These are phyloP conservation scores for Channa maculata DNA, from an alignment of 2,113 vertebrate genomes.

Conservation along the genomic window DNA sequence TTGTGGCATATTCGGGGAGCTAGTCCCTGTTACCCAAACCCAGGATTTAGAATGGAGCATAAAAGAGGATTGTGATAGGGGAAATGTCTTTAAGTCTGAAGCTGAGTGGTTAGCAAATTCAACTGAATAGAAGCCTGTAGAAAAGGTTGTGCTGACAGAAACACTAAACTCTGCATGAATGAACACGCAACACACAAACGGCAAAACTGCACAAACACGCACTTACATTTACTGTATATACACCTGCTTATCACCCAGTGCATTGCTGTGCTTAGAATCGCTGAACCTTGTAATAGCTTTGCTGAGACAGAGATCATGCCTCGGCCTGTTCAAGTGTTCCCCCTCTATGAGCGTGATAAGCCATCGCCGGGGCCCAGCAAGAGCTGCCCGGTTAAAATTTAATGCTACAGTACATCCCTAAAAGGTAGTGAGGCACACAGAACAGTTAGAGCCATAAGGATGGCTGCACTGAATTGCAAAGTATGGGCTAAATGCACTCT, in stretches of 20 bases:
- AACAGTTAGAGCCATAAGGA: conserved; percentile 36
- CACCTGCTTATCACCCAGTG: conserved; percentile 59
- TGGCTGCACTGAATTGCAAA: conserved; percentile 45
- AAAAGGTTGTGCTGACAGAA: conserved; percentile 58
- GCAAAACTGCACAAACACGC: conserved; percentile 36
- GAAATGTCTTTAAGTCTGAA: conserved; percentile 48
- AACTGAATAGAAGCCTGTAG: conserved; percentile 24
- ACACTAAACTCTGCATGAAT: conserved; percentile 35
- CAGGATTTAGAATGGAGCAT: conserved; percentile 45
- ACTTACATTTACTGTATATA: conserved; percentile 59
- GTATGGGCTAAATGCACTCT: conserved; percentile 5
- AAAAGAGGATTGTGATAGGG: conserved; percentile 54
- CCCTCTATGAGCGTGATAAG: conserved; percentile 70
- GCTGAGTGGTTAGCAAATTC: conserved; percentile 43
- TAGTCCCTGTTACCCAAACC: conserved; percentile 22
- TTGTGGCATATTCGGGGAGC: conserved; percentile 47
- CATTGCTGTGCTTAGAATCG: conserved; percentile 62
- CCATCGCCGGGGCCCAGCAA: conserved; percentile 59
- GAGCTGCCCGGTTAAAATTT: conserved; percentile 65
- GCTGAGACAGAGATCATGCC: conserved; percentile 76
- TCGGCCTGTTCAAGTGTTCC: conserved; percentile 69
- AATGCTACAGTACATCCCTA: conserved; percentile 53
- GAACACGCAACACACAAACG: conserved; percentile 11
- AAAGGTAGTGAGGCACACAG: conserved; percentile 51
- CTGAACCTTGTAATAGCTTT: conserved; percentile 82